Percentiles rank a stretch among this genome's conserved stretches.
These are phyloP conservation scores for Pardalotus punctatus DNA, from an alignment of 2,113 vertebrate species.

Conservation along the genomic window DNA sequence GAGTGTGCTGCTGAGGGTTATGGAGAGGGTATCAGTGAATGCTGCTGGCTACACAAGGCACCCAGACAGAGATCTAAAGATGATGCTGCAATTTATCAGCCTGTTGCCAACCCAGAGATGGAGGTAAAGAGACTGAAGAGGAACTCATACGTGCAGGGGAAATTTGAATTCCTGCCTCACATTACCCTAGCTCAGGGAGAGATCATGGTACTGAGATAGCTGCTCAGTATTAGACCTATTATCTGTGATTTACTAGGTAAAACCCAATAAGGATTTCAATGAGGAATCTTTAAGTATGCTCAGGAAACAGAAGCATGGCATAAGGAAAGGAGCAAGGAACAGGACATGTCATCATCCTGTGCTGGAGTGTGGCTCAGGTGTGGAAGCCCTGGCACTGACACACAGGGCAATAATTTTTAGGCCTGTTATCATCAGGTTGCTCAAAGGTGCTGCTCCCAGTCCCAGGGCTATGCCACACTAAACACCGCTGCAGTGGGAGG, in stretches of 20 bases:
- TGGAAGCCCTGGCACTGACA: not conserved
- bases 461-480: not conserved
- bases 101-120: fast-evolving
- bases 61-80: fast-evolving
- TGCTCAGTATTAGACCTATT: not conserved
- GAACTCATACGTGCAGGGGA: not conserved
- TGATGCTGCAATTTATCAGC: not conserved
- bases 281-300: not conserved
- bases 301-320: fast-evolving
- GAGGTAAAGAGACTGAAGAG: not conserved
- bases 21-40: not conserved
- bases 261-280: not conserved
- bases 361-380: fast-evolving
- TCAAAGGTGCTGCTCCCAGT: not conserved
- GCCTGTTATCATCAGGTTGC: not conserved
- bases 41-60: not conserved
- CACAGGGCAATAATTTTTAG: not conserved
- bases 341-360: fast-evolving
- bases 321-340: not conserved
- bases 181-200: not conserved
- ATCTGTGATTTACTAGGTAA: not conserved
- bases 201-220: not conserved
- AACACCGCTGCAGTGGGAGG: fast-evolving
- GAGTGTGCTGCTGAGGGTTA: not conserved
- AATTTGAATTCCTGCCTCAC: not conserved